These are phyloP conservation scores for Neogobius melanostomus DNA, from an alignment of 2,113 vertebrate species.

Conservation along the genomic window DNA sequence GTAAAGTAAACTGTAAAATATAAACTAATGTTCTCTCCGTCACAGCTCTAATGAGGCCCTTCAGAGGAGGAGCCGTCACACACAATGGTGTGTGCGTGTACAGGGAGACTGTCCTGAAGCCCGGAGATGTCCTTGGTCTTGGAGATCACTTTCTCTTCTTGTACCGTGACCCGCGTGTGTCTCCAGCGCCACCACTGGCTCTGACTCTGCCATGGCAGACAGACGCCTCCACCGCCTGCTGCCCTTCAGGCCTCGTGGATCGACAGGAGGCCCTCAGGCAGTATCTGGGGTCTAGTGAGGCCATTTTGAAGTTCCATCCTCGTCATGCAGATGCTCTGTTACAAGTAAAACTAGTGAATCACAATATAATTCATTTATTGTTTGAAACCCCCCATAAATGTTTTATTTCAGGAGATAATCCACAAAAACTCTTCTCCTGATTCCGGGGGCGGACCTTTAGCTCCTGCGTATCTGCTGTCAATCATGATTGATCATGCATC, in stretches of 20 bases:
- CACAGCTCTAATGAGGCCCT: constrained; percentile 81
- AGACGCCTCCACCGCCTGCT: constrained; percentile 66
- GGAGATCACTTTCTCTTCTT: constrained; percentile 89
- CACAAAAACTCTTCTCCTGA: constrained; percentile 79
- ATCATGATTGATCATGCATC: constrained; percentile 89
- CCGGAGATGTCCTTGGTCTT: constrained; percentile 88
- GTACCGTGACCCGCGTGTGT: constrained; percentile 87
- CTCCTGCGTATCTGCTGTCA: constrained; percentile 87
- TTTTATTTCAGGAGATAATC: constrained; percentile 79
- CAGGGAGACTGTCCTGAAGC: constrained; percentile 83
- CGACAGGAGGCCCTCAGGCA: constrained; percentile 84
- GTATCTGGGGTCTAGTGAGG: constrained; percentile 83
- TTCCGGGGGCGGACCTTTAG: constrained; percentile 77
- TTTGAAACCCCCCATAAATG: neutral
- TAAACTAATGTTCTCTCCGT: neutral
- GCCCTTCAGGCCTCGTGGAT: constrained; percentile 76
- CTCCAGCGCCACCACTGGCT: constrained; percentile 72
- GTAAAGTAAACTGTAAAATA: neutral
- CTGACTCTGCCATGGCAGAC: constrained; percentile 75
- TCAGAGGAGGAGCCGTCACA: constrained; percentile 84
- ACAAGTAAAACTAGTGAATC: constrained; percentile 66
- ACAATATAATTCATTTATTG: neutral
- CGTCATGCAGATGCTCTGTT: constrained; percentile 84
- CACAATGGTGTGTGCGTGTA: constrained; percentile 85
- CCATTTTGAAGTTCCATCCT: constrained; percentile 82